Base-by-base conservation (phyloP, 2,888 invertebrate species). In the Euclidia mi region DNA sequence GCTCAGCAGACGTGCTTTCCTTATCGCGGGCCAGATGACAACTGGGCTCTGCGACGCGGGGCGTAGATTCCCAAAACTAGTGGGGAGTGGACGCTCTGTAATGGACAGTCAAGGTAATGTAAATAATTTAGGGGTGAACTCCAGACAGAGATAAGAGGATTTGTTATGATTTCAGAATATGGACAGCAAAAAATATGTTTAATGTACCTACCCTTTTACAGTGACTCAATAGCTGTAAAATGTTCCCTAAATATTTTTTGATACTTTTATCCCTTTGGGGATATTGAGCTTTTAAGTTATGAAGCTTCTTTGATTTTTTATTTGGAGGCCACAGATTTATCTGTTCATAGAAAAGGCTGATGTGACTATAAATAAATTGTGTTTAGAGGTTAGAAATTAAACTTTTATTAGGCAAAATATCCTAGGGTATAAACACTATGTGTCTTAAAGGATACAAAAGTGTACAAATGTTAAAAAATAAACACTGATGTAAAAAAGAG, bases 71-170 rank as follows among this genome's bases (percentile, higher is more conserved):
- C 70, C 49, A 55, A 78, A 75, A 69, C 71, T 63, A 72, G 80
- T 61, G 79, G 83, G 83, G 85, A 74, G 82, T 77, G 66, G 79
- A 77, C 58, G 68, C 76, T 41, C 56, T 61, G 59, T 71, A 72
- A 71, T 73, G 79, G 72, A 65, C 72, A 72, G 67, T 49, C 56
- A 65, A 65, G 56, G 73, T 70, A 77, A 64, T 62, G 56, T 75
- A 55, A 76, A 82, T 81, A 71, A 81, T 76, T 80, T 68, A 76
- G 67, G n/a, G 66, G 59, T 59, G 49, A 63, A 67, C 63, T 58
- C 61, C 63, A 72, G 68, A 71, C 71, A 60, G 65, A 65, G 60
- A 62, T 76, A 78, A 72, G 76, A 60, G 71, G 74, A 72, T 79
- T 71, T 70, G 56, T 44, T 66, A 66, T 71, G 67, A 66, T 70